Evolutionary conservation across 2,888 invertebrate genomes (phyloP), one percentile per base, ranked within the genome.

Genomic region (Bhutanitis thaidina): DNA sequence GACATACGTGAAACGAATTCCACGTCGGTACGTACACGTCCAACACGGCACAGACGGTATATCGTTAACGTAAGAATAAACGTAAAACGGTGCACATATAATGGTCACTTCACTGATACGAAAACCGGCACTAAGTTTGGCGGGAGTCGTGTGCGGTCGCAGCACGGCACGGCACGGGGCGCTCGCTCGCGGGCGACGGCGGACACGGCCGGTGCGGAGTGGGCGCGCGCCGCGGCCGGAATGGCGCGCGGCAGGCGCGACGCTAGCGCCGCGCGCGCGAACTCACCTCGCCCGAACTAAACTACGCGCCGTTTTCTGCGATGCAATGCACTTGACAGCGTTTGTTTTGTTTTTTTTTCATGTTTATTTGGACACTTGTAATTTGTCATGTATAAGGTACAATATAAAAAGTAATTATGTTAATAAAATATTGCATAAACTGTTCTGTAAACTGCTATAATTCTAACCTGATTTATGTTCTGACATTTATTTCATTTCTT

Each of bases 201-300:
- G 67, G 65, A 62, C 62, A 51, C 54, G 56, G 71, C 72, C 76
- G 69, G 69, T 76, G 79, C 78, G 75, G 64, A 64, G 63, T 60
- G 70, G 74, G 72, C 77, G 85, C 85, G 78, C 78, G 85, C 80
- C 86, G 82, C 85, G 86, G 85, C 80, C 82, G 82, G 84, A 85
- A 70, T 88, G 87, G 78, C 85, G 86, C 80, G 83, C 71, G 65
- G 62, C 62, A 61, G 60, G 53, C 39, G 62, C 74, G 77, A 71
- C 77, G 60, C 68, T 62, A 70, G 74, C 79, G 77, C 78, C 65
- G 58, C 61, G 69, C 25, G 10, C 4, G 40, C 14, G 71, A 76
- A 55, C 38, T 51, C 41, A 44, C 59, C 56, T 63, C 14, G 14
- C n/a, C 40, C 49, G 59, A 55, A 62, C 60, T 56, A 54, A 47